Evolutionary conservation across 2,113 vertebrate species (phyloP).

Genomic region (Camelus dromedarius): DNA sequence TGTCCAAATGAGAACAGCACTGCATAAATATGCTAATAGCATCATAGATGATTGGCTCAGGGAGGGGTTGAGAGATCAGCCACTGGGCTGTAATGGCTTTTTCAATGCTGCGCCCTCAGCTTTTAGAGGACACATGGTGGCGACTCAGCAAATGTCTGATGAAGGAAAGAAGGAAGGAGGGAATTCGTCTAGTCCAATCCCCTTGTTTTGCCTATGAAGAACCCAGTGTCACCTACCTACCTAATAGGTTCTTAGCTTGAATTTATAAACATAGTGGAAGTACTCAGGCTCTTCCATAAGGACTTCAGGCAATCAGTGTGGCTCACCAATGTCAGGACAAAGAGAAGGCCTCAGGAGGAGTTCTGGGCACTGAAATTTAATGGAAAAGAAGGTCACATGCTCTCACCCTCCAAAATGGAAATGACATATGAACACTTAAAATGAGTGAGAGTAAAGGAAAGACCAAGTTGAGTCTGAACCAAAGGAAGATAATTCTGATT

Average conservation of each 20-base stretch:
- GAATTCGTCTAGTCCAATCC: neutral
- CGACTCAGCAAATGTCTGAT: neutral
- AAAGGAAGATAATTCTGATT: neutral
- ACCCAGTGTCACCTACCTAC: neutral
- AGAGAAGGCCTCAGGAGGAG: neutral
- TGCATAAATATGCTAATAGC: neutral
- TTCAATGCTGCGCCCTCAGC: neutral
- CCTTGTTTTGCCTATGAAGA: constrained; percentile 12
- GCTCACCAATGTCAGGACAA: constrained; percentile 36
- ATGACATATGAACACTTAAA: neutral
- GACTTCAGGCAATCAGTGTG: neutral
- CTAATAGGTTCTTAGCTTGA: neutral
- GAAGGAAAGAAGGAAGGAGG: neutral
- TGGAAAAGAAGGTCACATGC: neutral
- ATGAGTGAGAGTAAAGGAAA: neutral
- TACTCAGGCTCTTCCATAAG: constrained; percentile 1
- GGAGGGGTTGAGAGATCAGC: neutral
- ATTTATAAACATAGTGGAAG: neutral
- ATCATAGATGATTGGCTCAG: neutral
- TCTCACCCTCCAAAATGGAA: neutral
- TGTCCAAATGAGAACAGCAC: neutral
- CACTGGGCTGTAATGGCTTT: neutral
- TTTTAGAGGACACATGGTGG: neutral
- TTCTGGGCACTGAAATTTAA: constrained; percentile 5
- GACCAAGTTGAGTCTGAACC: neutral